Base-by-base conservation (phyloP, 2,888 invertebrate genomes). In the Campoletis raptor region DNA sequence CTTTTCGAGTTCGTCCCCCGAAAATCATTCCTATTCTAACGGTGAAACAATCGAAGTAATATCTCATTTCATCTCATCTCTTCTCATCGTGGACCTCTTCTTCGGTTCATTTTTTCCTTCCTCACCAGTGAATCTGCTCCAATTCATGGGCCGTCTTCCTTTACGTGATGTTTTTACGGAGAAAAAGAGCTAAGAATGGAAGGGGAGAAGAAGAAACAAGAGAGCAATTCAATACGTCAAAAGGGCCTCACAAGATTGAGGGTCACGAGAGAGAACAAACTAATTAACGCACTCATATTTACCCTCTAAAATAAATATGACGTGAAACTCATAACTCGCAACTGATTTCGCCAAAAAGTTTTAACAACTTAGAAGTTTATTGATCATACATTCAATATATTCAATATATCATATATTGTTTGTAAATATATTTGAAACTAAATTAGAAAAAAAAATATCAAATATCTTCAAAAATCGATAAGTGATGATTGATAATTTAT, bases 1-100 rank as follows among this genome's bases (percentile, higher is more conserved):
- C 79, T 66, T 66, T 79, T 74, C 24, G 36, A 74, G 48, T 54
- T 42, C 54, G 24, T 24, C 45, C 40, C 12, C 67, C 36, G 2
- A 18, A 70, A 85, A 85, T 82, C 83, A 88, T 88, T 88, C 72
- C 85, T 82, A 87, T 87, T 88, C 88, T 85, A 84, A 87, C 87
- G 87, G 87, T 81, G 83, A 88, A 87, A 88, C 88, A 87, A 87
- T 88, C 87, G 81, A 87, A 87, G 82, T 82, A 85, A 87, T 88
- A 88, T 88, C 85, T 87, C 88, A 88, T 85, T 72, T 87, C 81
- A 61, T 77, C 77, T 70, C 64, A 52, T 73, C 70, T 45, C 30
- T 10, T 18, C 81, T 67, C 76, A 69, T 70, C 73, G 73, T 40
- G 24, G 52, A 52, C 70, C 52, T 80, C 45, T 85, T 37, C 36